Evolutionary conservation across 2,797 vertebrate species (phyloP).

Genomic region (Alca torda): DNA sequence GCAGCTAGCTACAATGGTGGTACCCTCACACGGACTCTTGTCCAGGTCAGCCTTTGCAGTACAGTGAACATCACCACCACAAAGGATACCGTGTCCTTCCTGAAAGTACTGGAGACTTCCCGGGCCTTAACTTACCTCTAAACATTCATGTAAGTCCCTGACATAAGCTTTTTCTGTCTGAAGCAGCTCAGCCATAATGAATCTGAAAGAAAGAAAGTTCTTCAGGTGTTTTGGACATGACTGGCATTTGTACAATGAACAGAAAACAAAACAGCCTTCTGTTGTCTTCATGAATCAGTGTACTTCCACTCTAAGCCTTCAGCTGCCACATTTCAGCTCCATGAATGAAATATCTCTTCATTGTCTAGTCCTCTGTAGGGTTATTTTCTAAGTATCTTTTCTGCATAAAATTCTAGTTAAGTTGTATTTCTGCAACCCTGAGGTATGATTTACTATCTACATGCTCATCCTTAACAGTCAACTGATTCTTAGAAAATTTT

Average conservation of each 20-base stretch:
- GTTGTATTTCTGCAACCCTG: not conserved
- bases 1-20: not conserved
- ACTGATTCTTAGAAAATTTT: not conserved
- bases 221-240: not conserved
- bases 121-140: slow-evolving; percentile 83
- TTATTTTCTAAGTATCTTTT: not conserved
- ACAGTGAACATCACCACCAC: not conserved
- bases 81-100: not conserved
- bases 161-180: slow-evolving; percentile 98
- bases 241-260: not conserved
- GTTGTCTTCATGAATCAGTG: not conserved
- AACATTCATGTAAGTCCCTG: slow-evolving; percentile 93
- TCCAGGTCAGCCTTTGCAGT: not conserved
- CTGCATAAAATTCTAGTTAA: not conserved
- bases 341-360: not conserved
- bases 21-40: not conserved
- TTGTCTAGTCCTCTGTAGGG: not conserved
- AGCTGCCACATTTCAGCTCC: not conserved
- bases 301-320: not conserved
- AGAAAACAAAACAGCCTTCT: not conserved
- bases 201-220: slow-evolving; percentile 74
- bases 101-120: not conserved
- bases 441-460: not conserved
- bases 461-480: not conserved
- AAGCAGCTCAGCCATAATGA: slow-evolving; percentile 96